Percentiles rank a stretch among this genome's conserved stretches.
phyloP scores from a whole-genome alignment of 2,888 invertebrate species.

The Drosophila testacea region DNA sequence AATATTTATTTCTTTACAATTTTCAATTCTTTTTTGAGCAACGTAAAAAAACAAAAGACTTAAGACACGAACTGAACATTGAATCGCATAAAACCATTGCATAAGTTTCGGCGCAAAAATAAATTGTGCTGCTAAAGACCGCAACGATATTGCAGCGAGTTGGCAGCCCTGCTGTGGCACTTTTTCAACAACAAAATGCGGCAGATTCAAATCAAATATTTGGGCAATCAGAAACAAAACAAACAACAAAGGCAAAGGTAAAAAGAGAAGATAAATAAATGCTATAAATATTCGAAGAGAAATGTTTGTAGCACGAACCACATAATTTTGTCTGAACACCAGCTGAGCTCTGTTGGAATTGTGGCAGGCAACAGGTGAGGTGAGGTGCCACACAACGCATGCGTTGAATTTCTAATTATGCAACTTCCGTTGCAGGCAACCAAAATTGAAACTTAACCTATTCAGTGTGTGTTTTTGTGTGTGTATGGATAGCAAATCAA shows the following conservation, averaged over 20 bases:
- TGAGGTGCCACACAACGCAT: slow-evolving; percentile 37
- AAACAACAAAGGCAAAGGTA: slow-evolving; percentile 24
- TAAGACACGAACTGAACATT: slow-evolving; percentile 19
- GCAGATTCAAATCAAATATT: slow-evolving; percentile 56
- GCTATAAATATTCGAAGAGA: not conserved
- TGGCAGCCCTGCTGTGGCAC: slow-evolving; percentile 33
- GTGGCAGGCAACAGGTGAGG: slow-evolving; percentile 38
- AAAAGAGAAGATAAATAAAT: slow-evolving; percentile 22
- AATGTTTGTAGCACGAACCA: slow-evolving; percentile 4
- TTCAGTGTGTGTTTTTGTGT: not conserved
- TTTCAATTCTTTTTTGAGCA: not conserved
- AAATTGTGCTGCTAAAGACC: not conserved
- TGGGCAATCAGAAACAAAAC: slow-evolving; percentile 9
- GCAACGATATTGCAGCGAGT: slow-evolving; percentile 1
- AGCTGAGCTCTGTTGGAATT: slow-evolving; percentile 16
- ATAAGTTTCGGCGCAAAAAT: slow-evolving; percentile 41
- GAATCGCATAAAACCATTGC: slow-evolving; percentile 14
- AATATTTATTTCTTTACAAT: not conserved
- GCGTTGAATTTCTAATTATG: slow-evolving; percentile 71
- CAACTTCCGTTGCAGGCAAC: slow-evolving; percentile 64
- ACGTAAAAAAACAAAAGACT: slow-evolving; percentile 19
- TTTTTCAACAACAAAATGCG: slow-evolving; percentile 12
- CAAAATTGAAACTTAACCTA: slow-evolving; percentile 11
- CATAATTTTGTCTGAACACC: slow-evolving; percentile 7
- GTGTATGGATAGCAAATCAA: slow-evolving; percentile 29